Base-by-base conservation (phyloP, 2,888 invertebrate genomes). In the Acronicta psi region DNA sequence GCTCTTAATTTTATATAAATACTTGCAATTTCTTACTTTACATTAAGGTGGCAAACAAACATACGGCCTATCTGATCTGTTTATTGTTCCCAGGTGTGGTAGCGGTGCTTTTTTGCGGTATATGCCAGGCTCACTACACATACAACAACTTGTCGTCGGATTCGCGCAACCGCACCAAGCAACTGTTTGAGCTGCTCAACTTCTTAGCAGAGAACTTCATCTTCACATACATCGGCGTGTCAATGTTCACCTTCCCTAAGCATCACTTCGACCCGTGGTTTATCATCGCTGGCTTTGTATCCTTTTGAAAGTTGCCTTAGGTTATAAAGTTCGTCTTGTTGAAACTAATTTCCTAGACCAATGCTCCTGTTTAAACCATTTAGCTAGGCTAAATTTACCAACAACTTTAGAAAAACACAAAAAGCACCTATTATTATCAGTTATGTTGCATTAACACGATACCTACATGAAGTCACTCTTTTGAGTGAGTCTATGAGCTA, bases 41-140 rank as follows among this genome's bases (percentile, higher is more conserved):
- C n/a, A 10, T 7, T 10, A 1, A 25, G n/a, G n/a, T n/a, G n/a
- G n/a, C n/a, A 25, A 9, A 25, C 25, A 8, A 25, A 7, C 25
- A 8, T 10, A 10, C 25, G 0, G 9, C 25, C 10, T 4, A 10
- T 25, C 8, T 8, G 10, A 1, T 29, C 25, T 10, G 3, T 36
- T 8, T 0, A 37, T 9, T 50, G n/a, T 45, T 37, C 31, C 0
- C 89, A 97, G 97, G 98, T 53, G 99, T 99, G 70, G 99, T 99
- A 11, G 98, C 99, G 47, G 99, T 99, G 0, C 89, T 99, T 43
- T 99, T 99, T 92, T 99, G 99, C 92, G 99, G 99, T 25, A 99
- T 99, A 81, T 99, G 99, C 84, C 99, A 99, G 93, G 99, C 99
- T 17, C 99, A 99, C 92, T 99, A 99, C 89, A 99, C 99, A 0